Evolutionary conservation across 1,140 invertebrate species (phyloP).

Genomic region (Sipha flava): DNA sequence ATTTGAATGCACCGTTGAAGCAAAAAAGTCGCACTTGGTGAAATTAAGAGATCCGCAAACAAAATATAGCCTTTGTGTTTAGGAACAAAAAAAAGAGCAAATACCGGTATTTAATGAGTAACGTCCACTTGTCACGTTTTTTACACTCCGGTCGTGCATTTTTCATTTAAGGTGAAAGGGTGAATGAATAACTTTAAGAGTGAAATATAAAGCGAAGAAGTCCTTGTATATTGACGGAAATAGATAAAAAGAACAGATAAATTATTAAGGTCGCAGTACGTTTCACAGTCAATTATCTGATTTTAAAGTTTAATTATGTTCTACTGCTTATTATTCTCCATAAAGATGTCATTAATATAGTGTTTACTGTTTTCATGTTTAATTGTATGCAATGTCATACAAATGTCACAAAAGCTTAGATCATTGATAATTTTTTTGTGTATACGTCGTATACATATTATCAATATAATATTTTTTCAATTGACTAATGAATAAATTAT

Average conservation of each 20-base stretch:
- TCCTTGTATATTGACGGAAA: not conserved
- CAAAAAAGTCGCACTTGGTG: not conserved
- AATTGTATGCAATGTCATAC: too few species aligned
- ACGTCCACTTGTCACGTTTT: not conserved
- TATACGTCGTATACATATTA: too few species aligned
- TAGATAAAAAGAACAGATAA: not conserved
- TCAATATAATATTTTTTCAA: too few species aligned
- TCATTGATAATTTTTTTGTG: too few species aligned
- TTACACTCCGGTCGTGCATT: not conserved
- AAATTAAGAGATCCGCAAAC: not conserved
- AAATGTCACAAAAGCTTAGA: too few species aligned
- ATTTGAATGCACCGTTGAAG: not conserved
- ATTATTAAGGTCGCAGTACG: too few species aligned
- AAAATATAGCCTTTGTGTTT: not conserved
- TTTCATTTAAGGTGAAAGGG: not conserved
- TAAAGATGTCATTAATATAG: too few species aligned
- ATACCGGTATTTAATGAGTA: not conserved
- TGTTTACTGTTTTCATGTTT: too few species aligned
- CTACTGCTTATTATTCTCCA: too few species aligned
- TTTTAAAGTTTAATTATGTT: too few species aligned
- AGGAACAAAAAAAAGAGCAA: not conserved
- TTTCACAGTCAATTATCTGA: too few species aligned
- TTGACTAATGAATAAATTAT: too few species aligned
- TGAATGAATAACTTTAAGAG: not conserved
- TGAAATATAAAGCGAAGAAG: not conserved